Evolutionary conservation across 2,797 vertebrate genomes (phyloP).

Genomic region (Distichodus sexfasciatus): DNA sequence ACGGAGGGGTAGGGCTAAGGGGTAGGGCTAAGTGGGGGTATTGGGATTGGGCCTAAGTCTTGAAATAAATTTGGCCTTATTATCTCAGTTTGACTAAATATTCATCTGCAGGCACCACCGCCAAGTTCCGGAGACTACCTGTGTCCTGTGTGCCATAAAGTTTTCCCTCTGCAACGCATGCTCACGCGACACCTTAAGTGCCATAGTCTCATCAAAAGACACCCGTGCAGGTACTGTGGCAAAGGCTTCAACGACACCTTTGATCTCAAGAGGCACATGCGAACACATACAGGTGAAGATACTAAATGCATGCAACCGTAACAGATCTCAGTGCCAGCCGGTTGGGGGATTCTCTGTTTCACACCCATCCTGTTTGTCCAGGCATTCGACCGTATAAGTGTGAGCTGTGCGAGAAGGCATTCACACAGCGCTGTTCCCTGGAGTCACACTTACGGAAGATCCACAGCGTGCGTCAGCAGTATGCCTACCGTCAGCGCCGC

Average conservation of each 20-base stretch:
- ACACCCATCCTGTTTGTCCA: too few species aligned
- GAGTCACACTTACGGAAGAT: conserved; percentile 90
- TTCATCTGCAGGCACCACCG: conserved; percentile 52
- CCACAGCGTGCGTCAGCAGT: conserved; percentile 81
- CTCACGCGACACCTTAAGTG: conserved; percentile 87
- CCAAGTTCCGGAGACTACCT: conserved; percentile 61
- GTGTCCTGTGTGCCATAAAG: conserved; percentile 81
- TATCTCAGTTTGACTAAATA: not conserved
- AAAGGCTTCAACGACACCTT: conserved; percentile 93
- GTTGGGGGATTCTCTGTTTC: conserved; percentile 18
- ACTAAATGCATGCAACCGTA: not conserved
- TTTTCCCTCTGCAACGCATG: conserved; percentile 87
- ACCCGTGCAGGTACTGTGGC: conserved; percentile 80
- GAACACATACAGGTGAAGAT: conserved; percentile 77
- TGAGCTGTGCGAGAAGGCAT: conserved; percentile 84
- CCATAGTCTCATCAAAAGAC: conserved; percentile 83
- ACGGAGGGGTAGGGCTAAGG: too few species aligned
- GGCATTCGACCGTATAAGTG: conserved; percentile 87
- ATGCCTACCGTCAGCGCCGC: conserved; percentile 84
- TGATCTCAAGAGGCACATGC: conserved; percentile 89
- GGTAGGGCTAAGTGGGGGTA: too few species aligned
- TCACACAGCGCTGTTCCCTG: conserved; percentile 88
- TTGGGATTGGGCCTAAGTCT: too few species aligned
- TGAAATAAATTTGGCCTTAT: not conserved
- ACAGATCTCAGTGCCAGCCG: conserved; percentile 23